Evolutionary conservation across 2,797 vertebrate genomes (phyloP).

Genomic region (Dryobates pubescens): DNA sequence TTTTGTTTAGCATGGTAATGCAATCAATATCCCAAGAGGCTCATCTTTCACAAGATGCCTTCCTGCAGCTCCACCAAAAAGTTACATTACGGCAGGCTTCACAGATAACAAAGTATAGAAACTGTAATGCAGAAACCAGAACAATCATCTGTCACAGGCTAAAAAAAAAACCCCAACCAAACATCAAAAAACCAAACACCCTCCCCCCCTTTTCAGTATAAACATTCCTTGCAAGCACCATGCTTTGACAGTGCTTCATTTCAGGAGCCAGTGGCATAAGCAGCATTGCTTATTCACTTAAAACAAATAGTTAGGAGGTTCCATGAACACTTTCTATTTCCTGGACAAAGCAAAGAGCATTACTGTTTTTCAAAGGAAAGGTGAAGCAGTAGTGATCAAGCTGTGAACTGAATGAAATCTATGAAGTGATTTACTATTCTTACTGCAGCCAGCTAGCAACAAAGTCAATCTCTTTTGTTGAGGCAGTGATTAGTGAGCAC

Average conservation of each 20-base stretch:
- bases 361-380: conserved; percentile 69
- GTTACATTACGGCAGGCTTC: neutral
- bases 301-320: conserved; percentile 70
- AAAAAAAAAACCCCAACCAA: no score
- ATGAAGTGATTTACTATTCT: conserved; percentile 74
- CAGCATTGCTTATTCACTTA: conserved; percentile 68
- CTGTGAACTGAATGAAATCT: conserved; percentile 75
- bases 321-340: conserved; percentile 64
- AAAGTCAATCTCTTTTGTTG: conserved; percentile 62
- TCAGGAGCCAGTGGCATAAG: conserved; percentile 54
- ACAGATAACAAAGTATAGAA: conserved; percentile 15
- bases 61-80: conserved; percentile 17
- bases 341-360: conserved; percentile 48
- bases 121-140: neutral
- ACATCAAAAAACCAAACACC: neutral
- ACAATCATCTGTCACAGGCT: neutral
- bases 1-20: conserved; percentile 46
- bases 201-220: neutral
- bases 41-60: conserved; percentile 31
- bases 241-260: conserved; percentile 31
- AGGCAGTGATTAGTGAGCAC: conserved; percentile 70
- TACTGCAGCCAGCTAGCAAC: conserved; percentile 71
- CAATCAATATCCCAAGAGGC: conserved; percentile 21
- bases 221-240: neutral
- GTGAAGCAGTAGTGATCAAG: conserved; percentile 64